phyloP scores from a whole-genome alignment of 37 sponge, comb jelly and placozoan genomes.

The Agelas oroides region DNA sequence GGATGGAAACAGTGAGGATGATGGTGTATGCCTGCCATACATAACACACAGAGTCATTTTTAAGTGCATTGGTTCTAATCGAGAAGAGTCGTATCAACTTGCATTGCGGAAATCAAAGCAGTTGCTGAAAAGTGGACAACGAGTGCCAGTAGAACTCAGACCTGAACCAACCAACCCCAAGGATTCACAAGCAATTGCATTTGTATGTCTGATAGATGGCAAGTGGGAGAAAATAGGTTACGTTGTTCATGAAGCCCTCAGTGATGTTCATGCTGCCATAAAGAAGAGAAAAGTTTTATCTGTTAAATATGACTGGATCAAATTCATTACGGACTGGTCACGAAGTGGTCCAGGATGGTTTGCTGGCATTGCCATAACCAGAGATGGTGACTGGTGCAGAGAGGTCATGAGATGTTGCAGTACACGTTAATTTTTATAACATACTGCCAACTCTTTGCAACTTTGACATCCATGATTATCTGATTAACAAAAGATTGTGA shows the following conservation, averaged over 20 bases:
- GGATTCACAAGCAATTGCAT: constrained; percentile 37
- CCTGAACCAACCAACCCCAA: constrained; percentile 23
- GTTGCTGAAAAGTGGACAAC: not conserved
- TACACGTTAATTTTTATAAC: no score
- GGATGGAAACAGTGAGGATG: no score
- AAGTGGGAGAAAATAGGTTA: constrained; percentile 59
- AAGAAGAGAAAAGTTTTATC: not conserved
- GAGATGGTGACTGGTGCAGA: constrained; percentile 24
- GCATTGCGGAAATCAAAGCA: not conserved
- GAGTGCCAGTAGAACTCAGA: constrained; percentile 12
- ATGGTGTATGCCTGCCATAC: no score
- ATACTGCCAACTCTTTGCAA: no score
- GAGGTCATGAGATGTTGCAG: constrained; percentile 6
- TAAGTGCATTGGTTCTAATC: constrained; percentile 18
- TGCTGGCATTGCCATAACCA: constrained; percentile 35
- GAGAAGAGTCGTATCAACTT: not conserved
- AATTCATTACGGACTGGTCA: constrained; percentile 1
- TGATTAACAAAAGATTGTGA: no score
- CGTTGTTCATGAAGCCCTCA: constrained; percentile 25
- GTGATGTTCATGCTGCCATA: constrained; percentile 10
- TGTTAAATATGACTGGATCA: constrained; percentile 37
- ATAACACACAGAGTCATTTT: constrained; percentile 34
- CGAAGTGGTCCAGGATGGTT: constrained; percentile 38
- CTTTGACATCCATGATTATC: no score
- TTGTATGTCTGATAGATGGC: constrained; percentile 21